Evolutionary conservation across 2,113 vertebrate genomes (phyloP), one percentile per base, ranked within the genome.

Genomic region (Sebastes schlegelii): DNA sequence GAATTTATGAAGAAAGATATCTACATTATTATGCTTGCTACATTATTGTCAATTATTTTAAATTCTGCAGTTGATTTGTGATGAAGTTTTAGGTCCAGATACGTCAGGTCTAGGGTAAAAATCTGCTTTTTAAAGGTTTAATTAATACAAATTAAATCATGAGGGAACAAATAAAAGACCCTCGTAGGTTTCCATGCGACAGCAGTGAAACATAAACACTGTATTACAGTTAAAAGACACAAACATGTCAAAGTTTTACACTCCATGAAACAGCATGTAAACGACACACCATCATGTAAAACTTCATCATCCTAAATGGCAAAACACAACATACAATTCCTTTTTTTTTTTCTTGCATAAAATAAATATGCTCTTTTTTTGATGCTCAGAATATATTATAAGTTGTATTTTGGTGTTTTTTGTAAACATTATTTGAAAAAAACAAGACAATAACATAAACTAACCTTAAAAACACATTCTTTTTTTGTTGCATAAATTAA

Each of bases 401-500:
- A 77, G 79, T 82, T 80, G 66, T 85, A 66, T 91, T 91, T 92
- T 89, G 79, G 34, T 51, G 52, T 62, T 67, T 80, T 88, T 90
- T 67, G 48, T 74, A 52, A 63, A 85, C 19, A 79, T 91, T 91
- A 94, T 94, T 89, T 92, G 67, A 92, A 91, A 93, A 92, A 88
- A 72, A 57, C 52, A 72, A 74, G n/a, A 85, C 70, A 82, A 65
- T 67, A 79, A 85, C 58, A 86, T 82, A 67, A 86, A 84, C 81
- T 81, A 77, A 83, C 58, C 43, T 76, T 82, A 81, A 83, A 89
- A 89, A 84, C 57, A 70, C 68, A 9, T 71, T 81, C 40, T 57
- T 52, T 93, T 93, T 93, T 93, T 92, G 90, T 92, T 90, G 95
- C 94, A 95, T 93, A 94, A 95, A 92, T 95, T 94, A 94, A 95